phyloP scores from a whole-genome alignment of 2,888 invertebrate genomes.

The Epirrita christyi region DNA sequence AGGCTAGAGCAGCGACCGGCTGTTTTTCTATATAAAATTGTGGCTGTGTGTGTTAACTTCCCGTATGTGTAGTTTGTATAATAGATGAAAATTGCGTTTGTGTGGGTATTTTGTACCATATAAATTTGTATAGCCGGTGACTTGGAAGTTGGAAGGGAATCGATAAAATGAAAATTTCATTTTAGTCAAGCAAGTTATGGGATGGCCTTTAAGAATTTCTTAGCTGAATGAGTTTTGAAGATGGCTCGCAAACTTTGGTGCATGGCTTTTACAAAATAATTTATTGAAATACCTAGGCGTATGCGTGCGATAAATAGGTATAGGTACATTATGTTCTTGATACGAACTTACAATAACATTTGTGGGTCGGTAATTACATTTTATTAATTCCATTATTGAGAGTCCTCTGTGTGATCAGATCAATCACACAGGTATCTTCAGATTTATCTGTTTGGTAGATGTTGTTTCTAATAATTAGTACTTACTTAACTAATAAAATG shows the following conservation, averaged over 20 bases:
- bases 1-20: conserved; percentile 67
- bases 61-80: conserved; percentile 76
- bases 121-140: conserved; percentile 70
- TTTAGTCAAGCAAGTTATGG: conserved; percentile 29
- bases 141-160: conserved; percentile 61
- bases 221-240: conserved; percentile 15
- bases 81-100: conserved; percentile 59
- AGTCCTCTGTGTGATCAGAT: too few species aligned
- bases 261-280: not conserved
- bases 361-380: too few species aligned
- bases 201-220: conserved; percentile 15
- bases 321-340: too few species aligned
- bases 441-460: too few species aligned
- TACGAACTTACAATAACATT: too few species aligned
- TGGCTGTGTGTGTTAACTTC: conserved; percentile 68
- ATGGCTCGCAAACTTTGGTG: not conserved
- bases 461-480: not conserved
- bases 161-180: conserved; percentile 75
- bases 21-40: conserved; percentile 79
- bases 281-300: too few species aligned
- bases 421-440: too few species aligned
- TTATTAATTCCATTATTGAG: too few species aligned
- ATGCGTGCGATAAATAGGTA: too few species aligned
- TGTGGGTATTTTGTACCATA: conserved; percentile 59
- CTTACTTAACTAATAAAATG: not conserved